Percentiles rank a stretch among this genome's conserved stretches.
These are phyloP conservation scores for Drosophila conformis DNA, from an alignment of 2,888 invertebrate species.

Conservation along the genomic window DNA sequence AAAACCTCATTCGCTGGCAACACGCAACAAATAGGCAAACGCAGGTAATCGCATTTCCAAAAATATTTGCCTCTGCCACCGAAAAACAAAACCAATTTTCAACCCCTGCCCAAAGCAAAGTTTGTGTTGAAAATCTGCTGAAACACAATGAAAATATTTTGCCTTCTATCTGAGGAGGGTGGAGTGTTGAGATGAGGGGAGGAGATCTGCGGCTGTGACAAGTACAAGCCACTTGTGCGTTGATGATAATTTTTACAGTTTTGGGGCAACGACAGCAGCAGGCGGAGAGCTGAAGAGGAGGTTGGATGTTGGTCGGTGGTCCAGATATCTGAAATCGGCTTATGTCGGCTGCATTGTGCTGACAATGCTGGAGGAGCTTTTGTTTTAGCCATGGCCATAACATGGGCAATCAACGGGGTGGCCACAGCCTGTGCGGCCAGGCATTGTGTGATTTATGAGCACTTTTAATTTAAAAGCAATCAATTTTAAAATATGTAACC, in stretches of 20 bases:
- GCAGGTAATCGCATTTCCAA: slow-evolving; percentile 82
- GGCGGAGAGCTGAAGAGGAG: not conserved
- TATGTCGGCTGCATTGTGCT: slow-evolving; percentile 83
- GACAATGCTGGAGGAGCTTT: slow-evolving; percentile 76
- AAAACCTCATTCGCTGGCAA: slow-evolving; percentile 32
- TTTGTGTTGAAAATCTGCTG: slow-evolving; percentile 77
- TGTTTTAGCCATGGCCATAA: slow-evolving; percentile 55
- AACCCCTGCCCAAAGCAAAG: slow-evolving; percentile 53
- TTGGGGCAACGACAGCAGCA: slow-evolving; percentile 31
- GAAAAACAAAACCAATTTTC: slow-evolving; percentile 68
- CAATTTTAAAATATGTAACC: slow-evolving; percentile 61
- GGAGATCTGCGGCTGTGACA: slow-evolving; percentile 60
- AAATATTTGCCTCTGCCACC: slow-evolving; percentile 30
- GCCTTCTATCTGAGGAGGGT: slow-evolving; percentile 25
- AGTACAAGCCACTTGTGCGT: slow-evolving; percentile 80
- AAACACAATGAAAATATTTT: slow-evolving; percentile 82
- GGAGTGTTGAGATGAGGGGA: not conserved
- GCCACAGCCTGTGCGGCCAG: slow-evolving; percentile 50
- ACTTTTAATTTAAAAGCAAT: slow-evolving; percentile 76
- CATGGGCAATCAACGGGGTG: not conserved
- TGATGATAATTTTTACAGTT: slow-evolving; percentile 77
- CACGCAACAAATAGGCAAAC: slow-evolving; percentile 80
- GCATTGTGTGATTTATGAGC: slow-evolving; percentile 66
- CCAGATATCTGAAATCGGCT: slow-evolving; percentile 83
- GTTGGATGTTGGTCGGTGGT: slow-evolving; percentile 24